These are phyloP conservation scores for Crotalus tigris DNA, from an alignment of 2,113 vertebrate species.

Conservation along the genomic window DNA sequence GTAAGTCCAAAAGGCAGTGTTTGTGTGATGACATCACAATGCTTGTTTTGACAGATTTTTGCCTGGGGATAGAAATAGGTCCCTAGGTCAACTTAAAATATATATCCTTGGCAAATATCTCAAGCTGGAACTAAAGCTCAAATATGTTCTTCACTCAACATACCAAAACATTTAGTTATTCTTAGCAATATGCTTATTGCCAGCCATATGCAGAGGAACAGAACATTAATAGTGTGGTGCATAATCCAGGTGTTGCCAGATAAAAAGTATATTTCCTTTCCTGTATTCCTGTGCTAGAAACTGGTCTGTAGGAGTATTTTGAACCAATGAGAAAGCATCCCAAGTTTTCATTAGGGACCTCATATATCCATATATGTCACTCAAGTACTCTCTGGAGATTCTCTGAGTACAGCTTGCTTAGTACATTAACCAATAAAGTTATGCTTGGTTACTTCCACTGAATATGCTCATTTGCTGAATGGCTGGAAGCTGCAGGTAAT, in stretches of 20 bases:
- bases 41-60: not conserved
- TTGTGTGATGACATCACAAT: not conserved
- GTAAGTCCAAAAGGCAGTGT: not conserved
- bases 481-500: conserved; percentile 5
- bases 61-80: not conserved
- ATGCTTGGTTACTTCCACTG: not conserved
- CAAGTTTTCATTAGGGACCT: not conserved
- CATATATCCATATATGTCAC: not conserved
- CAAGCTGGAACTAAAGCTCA: not conserved
- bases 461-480: conserved; percentile 1
- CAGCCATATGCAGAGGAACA: not conserved
- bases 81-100: not conserved
- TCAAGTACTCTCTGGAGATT: not conserved
- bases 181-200: not conserved
- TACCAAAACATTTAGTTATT: not conserved
- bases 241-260: not conserved
- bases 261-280: not conserved
- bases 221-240: not conserved
- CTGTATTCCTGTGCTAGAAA: not conserved
- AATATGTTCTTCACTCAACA: not conserved
- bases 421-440: not conserved
- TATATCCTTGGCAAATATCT: not conserved
- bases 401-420: not conserved
- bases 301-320: not conserved
- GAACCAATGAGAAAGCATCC: not conserved